Conservation (phyloP, 2,888 invertebrate genomes). For the Drosophila colorata region DNA sequence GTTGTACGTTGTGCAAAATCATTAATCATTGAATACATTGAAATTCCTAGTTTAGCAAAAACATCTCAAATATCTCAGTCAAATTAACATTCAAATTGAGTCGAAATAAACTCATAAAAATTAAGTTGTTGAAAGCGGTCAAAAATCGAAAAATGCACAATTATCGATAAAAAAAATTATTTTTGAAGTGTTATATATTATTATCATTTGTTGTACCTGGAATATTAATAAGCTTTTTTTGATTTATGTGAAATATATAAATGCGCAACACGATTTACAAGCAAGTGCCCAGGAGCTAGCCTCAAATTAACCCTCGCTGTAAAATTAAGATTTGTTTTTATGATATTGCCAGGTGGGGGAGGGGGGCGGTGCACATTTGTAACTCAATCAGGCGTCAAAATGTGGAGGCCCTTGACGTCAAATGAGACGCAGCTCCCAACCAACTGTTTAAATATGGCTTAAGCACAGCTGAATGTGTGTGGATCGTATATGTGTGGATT, state of each 20-base stretch:
- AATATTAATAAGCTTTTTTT: conserved; percentile 24
- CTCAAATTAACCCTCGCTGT: conserved; percentile 44
- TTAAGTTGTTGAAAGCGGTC: conserved; percentile 6
- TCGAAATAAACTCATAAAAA: conserved; percentile 8
- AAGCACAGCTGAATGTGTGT: conserved; percentile 54
- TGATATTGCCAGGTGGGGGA: not conserved
- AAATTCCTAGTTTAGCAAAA: conserved; percentile 27
- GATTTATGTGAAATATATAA: conserved; percentile 4
- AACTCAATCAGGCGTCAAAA: conserved; percentile 80
- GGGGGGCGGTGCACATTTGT: conserved; percentile 48
- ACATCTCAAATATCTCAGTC: conserved; percentile 19
- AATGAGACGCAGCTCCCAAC: conserved; percentile 55
- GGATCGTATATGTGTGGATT: conserved; percentile 30
- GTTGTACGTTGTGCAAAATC: conserved; percentile 10
- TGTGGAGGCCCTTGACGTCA: conserved; percentile 73
- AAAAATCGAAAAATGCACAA: conserved; percentile 17
- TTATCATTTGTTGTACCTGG: conserved; percentile 13
- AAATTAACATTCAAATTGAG: conserved; percentile 28
- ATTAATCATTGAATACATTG: conserved; percentile 40
- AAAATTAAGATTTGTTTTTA: conserved; percentile 11
- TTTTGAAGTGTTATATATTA: conserved; percentile 40
- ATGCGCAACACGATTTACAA: conserved; percentile 12
- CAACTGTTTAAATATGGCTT: conserved; percentile 68
- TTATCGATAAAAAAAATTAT: conserved; percentile 13
- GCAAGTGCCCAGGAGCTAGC: not conserved